Percentiles rank a stretch among this genome's conserved stretches.
Evolutionary conservation across 2,113 vertebrate species (phyloP).

Genomic region (Artemisiospiza belli): DNA sequence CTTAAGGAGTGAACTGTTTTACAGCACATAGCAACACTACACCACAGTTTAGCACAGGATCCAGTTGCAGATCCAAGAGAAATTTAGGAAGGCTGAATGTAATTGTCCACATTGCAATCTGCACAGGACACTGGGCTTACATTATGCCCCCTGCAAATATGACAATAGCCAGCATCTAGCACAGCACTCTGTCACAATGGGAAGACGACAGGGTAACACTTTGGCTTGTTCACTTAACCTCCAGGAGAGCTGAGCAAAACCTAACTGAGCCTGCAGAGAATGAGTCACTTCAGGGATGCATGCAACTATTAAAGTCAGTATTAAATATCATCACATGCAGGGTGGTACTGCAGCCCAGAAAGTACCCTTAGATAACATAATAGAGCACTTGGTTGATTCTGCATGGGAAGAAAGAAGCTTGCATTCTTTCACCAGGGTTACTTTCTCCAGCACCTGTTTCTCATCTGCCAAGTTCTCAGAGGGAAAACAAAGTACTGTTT

Average conservation of each 20-base stretch:
- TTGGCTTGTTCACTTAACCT: background rate
- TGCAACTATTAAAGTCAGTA: background rate
- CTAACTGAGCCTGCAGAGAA: background rate
- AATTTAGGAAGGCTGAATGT: constrained; percentile 6
- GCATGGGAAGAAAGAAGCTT: background rate
- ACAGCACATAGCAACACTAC: constrained; percentile 20
- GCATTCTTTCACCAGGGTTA: background rate
- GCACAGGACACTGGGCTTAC: background rate
- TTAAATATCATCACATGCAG: background rate
- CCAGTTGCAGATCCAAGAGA: constrained; percentile 14
- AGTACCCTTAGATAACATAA: background rate
- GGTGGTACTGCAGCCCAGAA: background rate
- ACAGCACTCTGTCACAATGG: background rate
- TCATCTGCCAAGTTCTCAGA: background rate
- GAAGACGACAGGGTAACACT: background rate
- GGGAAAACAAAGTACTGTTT: background rate
- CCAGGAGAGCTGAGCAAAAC: background rate
- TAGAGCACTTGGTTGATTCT: background rate
- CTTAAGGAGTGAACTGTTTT: constrained; percentile 31
- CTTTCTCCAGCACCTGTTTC: constrained; percentile 7
- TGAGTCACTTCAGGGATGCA: background rate
- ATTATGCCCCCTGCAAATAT: background rate
- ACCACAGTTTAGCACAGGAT: background rate
- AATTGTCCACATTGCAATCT: background rate
- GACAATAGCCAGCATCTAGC: background rate